These are phyloP conservation scores for Melanchra persicariae DNA, from an alignment of 2,888 invertebrate genomes.

Conservation along the genomic window DNA sequence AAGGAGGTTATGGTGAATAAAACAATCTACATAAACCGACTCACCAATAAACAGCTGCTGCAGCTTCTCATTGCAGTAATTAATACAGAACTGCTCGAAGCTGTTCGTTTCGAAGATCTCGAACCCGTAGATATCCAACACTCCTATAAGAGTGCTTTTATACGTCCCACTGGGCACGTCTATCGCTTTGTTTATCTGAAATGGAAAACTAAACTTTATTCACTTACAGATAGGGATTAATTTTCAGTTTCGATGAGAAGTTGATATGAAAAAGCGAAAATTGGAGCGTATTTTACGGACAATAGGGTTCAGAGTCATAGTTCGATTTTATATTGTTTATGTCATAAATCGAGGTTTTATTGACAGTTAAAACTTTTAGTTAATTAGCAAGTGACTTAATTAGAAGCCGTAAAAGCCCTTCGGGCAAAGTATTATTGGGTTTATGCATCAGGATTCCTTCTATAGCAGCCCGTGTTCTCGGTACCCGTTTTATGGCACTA, in stretches of 20 bases:
- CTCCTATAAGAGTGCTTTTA: constrained; percentile 96
- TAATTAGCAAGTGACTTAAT: not conserved
- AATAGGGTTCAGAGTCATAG: not conserved
- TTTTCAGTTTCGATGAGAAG: not conserved
- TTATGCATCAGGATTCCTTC: not conserved
- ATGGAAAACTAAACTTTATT: constrained; percentile 11
- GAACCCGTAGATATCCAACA: constrained; percentile 99
- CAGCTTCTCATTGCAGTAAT: constrained; percentile 99
- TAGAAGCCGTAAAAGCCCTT: not conserved
- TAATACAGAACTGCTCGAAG: constrained; percentile 99
- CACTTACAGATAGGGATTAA: not conserved
- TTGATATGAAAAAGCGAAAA: not conserved
- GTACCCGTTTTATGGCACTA: not conserved
- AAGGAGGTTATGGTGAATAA: not conserved
- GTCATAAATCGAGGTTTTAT: not conserved
- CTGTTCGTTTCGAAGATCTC: constrained; percentile 99
- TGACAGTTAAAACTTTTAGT: not conserved
- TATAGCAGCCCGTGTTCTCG: not conserved
- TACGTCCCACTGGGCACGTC: constrained; percentile 93
- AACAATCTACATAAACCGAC: not conserved
- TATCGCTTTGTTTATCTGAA: constrained; percentile 97
- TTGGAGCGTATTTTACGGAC: not conserved
- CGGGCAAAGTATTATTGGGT: not conserved
- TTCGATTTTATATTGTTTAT: not conserved
- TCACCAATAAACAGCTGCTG: constrained; percentile 98